Evolutionary conservation across 2,113 vertebrate genomes (phyloP).

Genomic region (Mobula hypostoma): DNA sequence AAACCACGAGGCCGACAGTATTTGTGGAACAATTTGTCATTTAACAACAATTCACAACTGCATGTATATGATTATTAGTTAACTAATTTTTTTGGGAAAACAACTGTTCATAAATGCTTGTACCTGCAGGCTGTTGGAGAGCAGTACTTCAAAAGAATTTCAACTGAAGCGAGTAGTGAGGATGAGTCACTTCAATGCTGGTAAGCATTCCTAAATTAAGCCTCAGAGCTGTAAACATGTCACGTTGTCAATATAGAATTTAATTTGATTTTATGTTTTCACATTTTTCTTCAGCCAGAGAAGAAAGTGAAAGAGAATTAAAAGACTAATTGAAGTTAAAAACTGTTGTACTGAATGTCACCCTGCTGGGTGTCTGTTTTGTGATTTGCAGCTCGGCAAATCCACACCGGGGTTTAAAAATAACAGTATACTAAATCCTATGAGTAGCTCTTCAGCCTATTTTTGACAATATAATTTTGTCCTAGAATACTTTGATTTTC

Average conservation of each 20-base stretch:
- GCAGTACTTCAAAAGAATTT: not conserved
- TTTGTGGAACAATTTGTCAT: not conserved
- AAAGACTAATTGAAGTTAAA: constrained; percentile 37
- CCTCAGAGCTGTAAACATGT: constrained; percentile 30
- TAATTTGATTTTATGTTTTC: constrained; percentile 30
- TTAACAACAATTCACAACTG: not conserved
- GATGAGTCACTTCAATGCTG: constrained; percentile 27
- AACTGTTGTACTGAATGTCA: constrained; percentile 40
- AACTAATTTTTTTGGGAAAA: not conserved
- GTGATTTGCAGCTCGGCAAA: constrained; percentile 38
- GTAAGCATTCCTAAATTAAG: constrained; percentile 28
- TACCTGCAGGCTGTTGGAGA: not conserved
- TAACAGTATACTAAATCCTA: not conserved
- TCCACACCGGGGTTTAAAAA: constrained; percentile 34
- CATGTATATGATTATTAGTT: not conserved
- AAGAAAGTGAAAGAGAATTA: constrained; percentile 28
- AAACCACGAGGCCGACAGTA: not conserved
- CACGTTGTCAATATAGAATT: constrained; percentile 34
- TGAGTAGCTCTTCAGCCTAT: constrained; percentile 4
- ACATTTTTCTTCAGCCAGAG: constrained; percentile 15
- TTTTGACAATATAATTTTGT: not conserved
- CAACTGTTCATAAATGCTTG: not conserved
- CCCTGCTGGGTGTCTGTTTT: constrained; percentile 35
- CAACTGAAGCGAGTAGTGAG: constrained; percentile 5
- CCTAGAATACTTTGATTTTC: not conserved